These are phyloP conservation scores for Limnephilus auricula DNA, from an alignment of 2,888 invertebrate species.

Conservation along the genomic window DNA sequence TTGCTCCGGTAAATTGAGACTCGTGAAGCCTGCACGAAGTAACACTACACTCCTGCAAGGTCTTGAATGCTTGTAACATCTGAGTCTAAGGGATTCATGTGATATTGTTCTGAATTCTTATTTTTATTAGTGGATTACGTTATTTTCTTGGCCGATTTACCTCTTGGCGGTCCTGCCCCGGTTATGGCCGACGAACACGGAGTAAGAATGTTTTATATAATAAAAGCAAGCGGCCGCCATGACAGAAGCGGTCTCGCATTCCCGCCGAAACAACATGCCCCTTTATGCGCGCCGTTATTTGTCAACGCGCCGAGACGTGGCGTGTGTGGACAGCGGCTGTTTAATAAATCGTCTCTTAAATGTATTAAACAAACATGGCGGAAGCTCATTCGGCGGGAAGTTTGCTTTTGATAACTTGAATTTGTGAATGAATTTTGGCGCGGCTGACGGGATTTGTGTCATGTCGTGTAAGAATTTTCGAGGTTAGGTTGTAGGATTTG, in stretches of 20 bases:
- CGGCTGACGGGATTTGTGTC: not conserved
- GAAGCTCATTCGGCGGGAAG: not conserved
- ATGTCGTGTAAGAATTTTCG: not conserved
- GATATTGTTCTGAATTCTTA: not conserved
- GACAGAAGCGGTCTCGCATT: constrained; percentile 32
- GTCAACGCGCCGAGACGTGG: constrained; percentile 39
- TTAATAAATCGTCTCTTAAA: constrained; percentile 38
- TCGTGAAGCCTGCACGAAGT: not conserved
- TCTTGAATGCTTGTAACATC: not conserved
- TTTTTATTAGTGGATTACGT: not conserved
- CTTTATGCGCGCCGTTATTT: constrained; percentile 48
- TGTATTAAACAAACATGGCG: constrained; percentile 7
- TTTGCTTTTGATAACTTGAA: constrained; percentile 2
- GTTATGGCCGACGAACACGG: not conserved
- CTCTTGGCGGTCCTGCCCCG: not conserved
- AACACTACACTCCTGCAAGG: not conserved
- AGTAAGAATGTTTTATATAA: constrained; percentile 35
- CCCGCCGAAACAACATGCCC: constrained; percentile 40
- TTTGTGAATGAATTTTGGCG: not conserved
- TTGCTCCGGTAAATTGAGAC: not conserved
- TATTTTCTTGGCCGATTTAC: not conserved
- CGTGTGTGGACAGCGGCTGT: constrained; percentile 40
- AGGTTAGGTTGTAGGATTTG: not conserved
- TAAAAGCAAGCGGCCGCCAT: constrained; percentile 39
- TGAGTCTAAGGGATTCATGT: not conserved